Conservation (phyloP, 1,140 invertebrate species). For the Drosophila nigrodunni region DNA sequence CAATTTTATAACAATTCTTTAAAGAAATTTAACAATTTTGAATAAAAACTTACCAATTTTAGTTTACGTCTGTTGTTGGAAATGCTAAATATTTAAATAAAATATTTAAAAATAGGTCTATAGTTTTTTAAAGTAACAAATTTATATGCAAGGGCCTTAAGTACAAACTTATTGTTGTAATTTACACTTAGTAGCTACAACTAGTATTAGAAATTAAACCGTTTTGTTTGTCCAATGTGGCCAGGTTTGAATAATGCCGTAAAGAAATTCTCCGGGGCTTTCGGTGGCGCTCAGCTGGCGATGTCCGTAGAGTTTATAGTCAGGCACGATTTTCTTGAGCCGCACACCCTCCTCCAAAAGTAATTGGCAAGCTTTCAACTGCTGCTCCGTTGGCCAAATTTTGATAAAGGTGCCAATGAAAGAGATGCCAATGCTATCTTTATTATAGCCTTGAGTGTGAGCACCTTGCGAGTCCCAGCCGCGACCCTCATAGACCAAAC, state of each 20-base stretch:
- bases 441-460: conserved; percentile 88
- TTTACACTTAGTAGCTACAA: neutral
- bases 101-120: neutral
- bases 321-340: conserved; percentile 85
- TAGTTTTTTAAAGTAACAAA: neutral
- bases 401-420: conserved; percentile 89
- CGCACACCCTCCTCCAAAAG: conserved; percentile 88
- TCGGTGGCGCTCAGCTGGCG: conserved; percentile 87
- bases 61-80: too few species aligned
- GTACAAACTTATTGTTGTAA: conserved; percentile 1
- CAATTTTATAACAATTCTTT: too few species aligned
- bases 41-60: too few species aligned
- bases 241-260: conserved; percentile 87
- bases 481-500: conserved; percentile 87
- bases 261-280: conserved; percentile 88
- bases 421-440: conserved; percentile 87
- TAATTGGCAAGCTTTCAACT: conserved; percentile 86
- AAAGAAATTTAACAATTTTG: too few species aligned
- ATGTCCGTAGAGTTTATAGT: conserved; percentile 88
- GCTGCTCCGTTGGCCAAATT: conserved; percentile 85
- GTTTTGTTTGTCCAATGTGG: conserved; percentile 84
- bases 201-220: conserved; percentile 8
- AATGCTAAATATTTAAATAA: too few species aligned
- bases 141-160: conserved; percentile 28
- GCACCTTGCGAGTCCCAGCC: conserved; percentile 88